These are phyloP conservation scores for Pteromalus puparum DNA, from an alignment of 1,140 invertebrate species.

Conservation along the genomic window DNA sequence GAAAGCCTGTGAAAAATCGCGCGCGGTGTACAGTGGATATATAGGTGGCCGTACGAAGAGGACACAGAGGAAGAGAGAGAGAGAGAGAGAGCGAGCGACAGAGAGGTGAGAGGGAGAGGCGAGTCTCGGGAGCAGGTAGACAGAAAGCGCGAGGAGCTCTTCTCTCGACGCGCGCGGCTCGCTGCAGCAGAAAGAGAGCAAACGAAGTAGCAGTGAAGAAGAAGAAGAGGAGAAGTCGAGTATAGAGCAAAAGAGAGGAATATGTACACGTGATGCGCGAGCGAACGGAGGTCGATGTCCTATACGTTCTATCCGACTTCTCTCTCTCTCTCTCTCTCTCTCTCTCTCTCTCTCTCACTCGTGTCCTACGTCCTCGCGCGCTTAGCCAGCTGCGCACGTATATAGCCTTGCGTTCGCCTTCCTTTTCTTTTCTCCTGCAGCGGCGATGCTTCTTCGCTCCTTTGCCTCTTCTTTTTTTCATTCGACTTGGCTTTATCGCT, in stretches of 20 bases:
- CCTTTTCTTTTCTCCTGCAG: not conserved
- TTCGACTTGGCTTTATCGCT: not conserved
- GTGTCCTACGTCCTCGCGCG: slow-evolving; percentile 19
- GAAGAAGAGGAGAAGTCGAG: slow-evolving; percentile 27
- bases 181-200: not conserved
- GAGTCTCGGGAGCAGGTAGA: slow-evolving; percentile 26
- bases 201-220: not conserved
- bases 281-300: slow-evolving; percentile 39
- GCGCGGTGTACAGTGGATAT: too few species aligned
- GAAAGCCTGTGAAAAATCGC: not conserved
- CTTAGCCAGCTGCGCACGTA: slow-evolving; percentile 28
- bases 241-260: not conserved
- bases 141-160: slow-evolving; percentile 37
- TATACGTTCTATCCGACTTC: not conserved
- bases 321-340: not conserved
- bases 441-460: not conserved
- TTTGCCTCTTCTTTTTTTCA: not conserved
- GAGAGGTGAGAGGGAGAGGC: not conserved
- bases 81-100: not conserved
- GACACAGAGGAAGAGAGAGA: not conserved
- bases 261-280: slow-evolving; percentile 30
- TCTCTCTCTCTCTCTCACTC: not conserved
- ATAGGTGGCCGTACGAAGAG: too few species aligned
- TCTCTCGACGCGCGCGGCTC: not conserved
- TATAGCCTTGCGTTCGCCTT: not conserved